Evolutionary conservation across 2,888 invertebrate genomes (phyloP).

Genomic region (Melikaiella ostensackeni): DNA sequence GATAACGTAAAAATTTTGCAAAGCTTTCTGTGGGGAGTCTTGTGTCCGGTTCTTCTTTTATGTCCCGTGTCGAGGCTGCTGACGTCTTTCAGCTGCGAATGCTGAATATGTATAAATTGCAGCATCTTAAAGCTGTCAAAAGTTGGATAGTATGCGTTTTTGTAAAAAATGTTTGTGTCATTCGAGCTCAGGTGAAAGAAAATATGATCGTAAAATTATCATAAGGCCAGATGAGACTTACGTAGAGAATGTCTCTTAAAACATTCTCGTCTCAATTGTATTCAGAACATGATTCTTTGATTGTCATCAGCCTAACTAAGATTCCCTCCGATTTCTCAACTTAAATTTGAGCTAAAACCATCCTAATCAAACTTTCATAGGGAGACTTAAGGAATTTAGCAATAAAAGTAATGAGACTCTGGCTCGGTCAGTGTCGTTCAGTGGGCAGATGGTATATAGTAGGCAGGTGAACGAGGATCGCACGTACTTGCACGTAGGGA

Average conservation of each 20-base stretch:
- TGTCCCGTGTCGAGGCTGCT: background rate
- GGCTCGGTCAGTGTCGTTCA: constrained; percentile 22
- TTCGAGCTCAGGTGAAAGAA: background rate
- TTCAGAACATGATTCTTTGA: background rate
- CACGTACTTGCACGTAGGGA: constrained; percentile 46
- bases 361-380: background rate
- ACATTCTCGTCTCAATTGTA: background rate
- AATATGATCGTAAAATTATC: background rate
- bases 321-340: background rate
- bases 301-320: background rate
- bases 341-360: background rate
- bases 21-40: background rate
- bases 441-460: constrained; percentile 32
- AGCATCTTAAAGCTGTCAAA: background rate
- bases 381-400: background rate
- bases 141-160: background rate
- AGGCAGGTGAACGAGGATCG: constrained; percentile 62
- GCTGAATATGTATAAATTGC: constrained; percentile 8
- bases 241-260: background rate
- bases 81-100: background rate
- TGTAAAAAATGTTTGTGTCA: background rate
- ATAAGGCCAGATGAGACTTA: background rate
- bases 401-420: constrained; percentile 7
- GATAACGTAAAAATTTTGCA: constrained; percentile 11
- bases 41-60: background rate